Conservation (phyloP, 2,888 invertebrate species). For the Caenorhabditis sinica region DNA sequence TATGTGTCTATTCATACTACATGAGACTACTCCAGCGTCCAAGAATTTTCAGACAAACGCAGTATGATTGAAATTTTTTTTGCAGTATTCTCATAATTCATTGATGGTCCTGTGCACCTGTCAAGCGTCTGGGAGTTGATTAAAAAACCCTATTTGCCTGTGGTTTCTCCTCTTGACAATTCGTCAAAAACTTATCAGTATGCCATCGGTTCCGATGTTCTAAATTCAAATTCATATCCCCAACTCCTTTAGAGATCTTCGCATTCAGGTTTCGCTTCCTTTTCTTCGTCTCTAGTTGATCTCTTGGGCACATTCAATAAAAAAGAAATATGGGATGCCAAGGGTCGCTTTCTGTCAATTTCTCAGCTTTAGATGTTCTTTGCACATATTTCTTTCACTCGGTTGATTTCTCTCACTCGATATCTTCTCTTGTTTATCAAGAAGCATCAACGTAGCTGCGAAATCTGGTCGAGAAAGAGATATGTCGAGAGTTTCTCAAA, state of each 20-base stretch:
- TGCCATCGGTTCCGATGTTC: neutral
- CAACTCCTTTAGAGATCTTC: neutral
- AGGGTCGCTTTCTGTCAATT: conserved; percentile 5
- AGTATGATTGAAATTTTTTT: too few relatives aligned
- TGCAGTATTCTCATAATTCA: too few relatives aligned
- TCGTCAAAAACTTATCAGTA: neutral
- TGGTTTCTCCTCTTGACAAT: neutral
- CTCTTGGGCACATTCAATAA: conserved; percentile 13
- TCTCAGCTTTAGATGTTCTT: conserved; percentile 22
- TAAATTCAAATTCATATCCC: neutral
- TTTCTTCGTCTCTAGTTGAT: neutral
- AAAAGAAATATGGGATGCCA: conserved; percentile 19
- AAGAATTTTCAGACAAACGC: neutral
- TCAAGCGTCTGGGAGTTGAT: too few relatives aligned
- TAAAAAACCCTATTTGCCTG: neutral
- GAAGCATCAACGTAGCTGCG: conserved; percentile 15
- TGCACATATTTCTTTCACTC: conserved; percentile 30
- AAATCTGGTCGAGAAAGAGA: conserved; percentile 36
- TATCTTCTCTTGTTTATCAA: conserved; percentile 26
- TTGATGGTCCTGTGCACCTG: too few relatives aligned
- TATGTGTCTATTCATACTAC: conserved; percentile 16
- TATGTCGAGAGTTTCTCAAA: conserved; percentile 6
- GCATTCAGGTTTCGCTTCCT: neutral
- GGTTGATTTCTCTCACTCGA: conserved; percentile 14
- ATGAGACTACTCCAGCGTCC: conserved; percentile 2